Percentiles rank a stretch among this genome's conserved stretches.
Conservation (phyloP, 2,888 invertebrate species). For the Fissipunctia ypsillon region DNA sequence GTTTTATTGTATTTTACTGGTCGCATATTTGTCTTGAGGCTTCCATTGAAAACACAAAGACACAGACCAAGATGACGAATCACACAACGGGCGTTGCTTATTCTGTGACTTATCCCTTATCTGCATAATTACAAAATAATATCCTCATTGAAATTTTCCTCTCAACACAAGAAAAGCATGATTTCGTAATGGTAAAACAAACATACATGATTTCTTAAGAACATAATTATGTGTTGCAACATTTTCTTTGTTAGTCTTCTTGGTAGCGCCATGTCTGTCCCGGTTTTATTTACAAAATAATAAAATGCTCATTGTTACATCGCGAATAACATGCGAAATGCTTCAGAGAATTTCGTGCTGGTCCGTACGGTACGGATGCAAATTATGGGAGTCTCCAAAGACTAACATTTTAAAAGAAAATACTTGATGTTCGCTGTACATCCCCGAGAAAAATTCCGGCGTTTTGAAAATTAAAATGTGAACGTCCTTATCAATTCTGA, state of each 20-base stretch:
- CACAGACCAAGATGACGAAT: not conserved
- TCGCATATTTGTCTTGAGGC: not conserved
- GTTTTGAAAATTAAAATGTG: not conserved
- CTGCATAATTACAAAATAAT: slow-evolving; percentile 8
- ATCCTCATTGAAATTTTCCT: slow-evolving; percentile 14
- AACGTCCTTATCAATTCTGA: not conserved
- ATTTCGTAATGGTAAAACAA: slow-evolving; percentile 56
- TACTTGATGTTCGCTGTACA: not conserved
- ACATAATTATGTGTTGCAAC: slow-evolving; percentile 64
- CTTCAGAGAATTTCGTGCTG: slow-evolving; percentile 49
- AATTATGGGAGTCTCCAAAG: not conserved
- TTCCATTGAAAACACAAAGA: not conserved
- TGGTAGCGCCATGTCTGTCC: slow-evolving; percentile 59
- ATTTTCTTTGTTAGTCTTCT: slow-evolving; percentile 71
- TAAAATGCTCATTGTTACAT: slow-evolving; percentile 63
- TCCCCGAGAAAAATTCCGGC: not conserved
- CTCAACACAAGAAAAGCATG: slow-evolving; percentile 32
- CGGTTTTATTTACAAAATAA: slow-evolving; percentile 68
- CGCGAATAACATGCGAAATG: slow-evolving; percentile 33
- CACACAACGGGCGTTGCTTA: not conserved
- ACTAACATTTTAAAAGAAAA: not conserved
- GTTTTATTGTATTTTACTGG: not conserved
- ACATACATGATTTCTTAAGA: slow-evolving; percentile 56
- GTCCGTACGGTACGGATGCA: not conserved
- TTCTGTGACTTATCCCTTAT: slow-evolving; percentile 12